Evolutionary conservation across 2,888 invertebrate genomes (phyloP), one percentile per base, ranked within the genome.

Genomic region (Scotopteryx bipunctaria): DNA sequence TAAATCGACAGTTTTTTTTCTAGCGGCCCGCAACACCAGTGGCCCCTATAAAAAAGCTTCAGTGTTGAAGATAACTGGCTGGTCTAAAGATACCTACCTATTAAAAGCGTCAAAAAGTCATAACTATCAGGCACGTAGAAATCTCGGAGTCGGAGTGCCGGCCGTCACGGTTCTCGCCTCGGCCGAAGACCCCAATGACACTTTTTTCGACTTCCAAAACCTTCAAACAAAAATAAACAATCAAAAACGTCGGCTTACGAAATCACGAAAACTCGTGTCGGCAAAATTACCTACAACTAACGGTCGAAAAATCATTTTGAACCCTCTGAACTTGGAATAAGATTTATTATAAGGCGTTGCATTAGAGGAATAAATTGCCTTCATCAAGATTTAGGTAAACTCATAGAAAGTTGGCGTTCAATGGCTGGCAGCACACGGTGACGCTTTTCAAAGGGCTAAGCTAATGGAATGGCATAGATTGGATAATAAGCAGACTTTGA

Each of bases 211-310:
- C 70, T 67, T 57, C 71, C 61, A 53, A 56, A 81, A 65, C 70
- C 67, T 57, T 71, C 61, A 53, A 56, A 81, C 76, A 81, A 76
- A 68, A 65, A 69, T 71, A 77, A 78, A 77, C 66, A 69, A 52
- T 51, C 70, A 78, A 81, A 78, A 79, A 70, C 68, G 53, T 64
- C 62, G 59, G 69, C 76, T 77, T 77, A 78, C 74, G 70, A 78
- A 82, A 83, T 83, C 81, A 84, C 82, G 81, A 83, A 78, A 82
- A 80, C 71, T 83, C 84, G 83, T 83, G 83, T 81, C 76, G 74
- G 71, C 76, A 79, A 50, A 83, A 83, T 83, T 72, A 73, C 76
- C 70, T 72, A 55, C 23, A 53, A 63, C 62, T 6, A 23, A 13
- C 11, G 13, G 5, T 14, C 5, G 2, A n/a, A 2, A 2, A 5